A percentile compares a stretch with the other conserved stretches of the same genome.
These are phyloP conservation scores for Psettodes erumei DNA, from an alignment of 2,113 vertebrate genomes.

Conservation along the genomic window DNA sequence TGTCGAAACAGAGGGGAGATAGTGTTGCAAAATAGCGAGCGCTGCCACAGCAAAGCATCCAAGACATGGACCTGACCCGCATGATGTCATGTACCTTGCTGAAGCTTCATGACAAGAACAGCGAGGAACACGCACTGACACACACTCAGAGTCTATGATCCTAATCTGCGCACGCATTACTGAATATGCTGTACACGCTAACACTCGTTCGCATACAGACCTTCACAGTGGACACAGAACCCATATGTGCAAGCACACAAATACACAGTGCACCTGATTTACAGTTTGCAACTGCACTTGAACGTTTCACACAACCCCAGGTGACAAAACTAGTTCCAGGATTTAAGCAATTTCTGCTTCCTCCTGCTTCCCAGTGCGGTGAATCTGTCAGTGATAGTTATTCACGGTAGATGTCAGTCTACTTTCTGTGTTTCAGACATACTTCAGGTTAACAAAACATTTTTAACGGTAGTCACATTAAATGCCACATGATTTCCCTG, in stretches of 20 bases:
- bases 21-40: slow-evolving; percentile 67
- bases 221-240: neutral
- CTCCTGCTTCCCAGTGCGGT: neutral
- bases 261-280: neutral
- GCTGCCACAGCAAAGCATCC: slow-evolving; percentile 42
- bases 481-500: slow-evolving; percentile 20
- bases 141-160: neutral
- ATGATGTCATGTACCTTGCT: slow-evolving; percentile 64
- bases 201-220: neutral
- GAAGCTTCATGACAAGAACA: slow-evolving; percentile 24
- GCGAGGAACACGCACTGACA: slow-evolving; percentile 8
- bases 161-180: neutral
- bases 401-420: neutral
- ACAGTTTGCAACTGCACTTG: slow-evolving; percentile 4
- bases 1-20: slow-evolving; percentile 61
- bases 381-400: neutral
- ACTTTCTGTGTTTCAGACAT: neutral
- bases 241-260: neutral
- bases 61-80: slow-evolving; percentile 43
- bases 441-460: slow-evolving; percentile 9
- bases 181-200: slow-evolving; percentile 4
- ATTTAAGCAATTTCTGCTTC: neutral
- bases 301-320: neutral
- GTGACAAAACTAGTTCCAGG: slow-evolving; percentile 1
- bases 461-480: slow-evolving; percentile 22